Percentiles rank a stretch among this genome's conserved stretches.
These are phyloP conservation scores for Leucopsar rothschildi DNA, from an alignment of 2,113 vertebrate species.

Conservation along the genomic window DNA sequence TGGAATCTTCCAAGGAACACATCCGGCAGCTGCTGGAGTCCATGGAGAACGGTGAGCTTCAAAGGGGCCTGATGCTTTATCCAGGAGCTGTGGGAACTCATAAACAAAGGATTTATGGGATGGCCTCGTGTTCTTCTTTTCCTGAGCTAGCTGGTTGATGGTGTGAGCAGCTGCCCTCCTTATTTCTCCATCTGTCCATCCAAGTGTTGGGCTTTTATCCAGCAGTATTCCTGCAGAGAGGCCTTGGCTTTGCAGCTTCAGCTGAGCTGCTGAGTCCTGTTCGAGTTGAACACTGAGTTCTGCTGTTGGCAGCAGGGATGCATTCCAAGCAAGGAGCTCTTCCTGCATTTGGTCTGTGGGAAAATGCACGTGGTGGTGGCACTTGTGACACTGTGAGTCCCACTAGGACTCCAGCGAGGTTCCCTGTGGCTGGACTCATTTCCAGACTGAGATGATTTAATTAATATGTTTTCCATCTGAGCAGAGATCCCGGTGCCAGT, in stretches of 20 bases:
- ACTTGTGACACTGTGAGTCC: not conserved
- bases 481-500: not conserved
- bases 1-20: slow-evolving; percentile 82
- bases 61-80: not conserved
- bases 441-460: not conserved
- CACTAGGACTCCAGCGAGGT: accelerated
- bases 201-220: not conserved
- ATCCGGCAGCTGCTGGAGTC: slow-evolving; percentile 84
- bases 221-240: not conserved
- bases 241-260: not conserved
- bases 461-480: not conserved
- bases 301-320: not conserved
- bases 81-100: not conserved
- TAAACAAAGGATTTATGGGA: not conserved
- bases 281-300: no score
- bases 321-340: not conserved
- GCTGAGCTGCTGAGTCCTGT: not conserved
- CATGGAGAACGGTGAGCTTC: slow-evolving; percentile 86
- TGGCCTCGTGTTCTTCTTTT: not conserved
- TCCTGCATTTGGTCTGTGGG: not conserved
- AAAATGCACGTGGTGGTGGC: accelerated
- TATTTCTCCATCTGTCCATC: not conserved
- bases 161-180: not conserved
- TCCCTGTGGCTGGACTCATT: not conserved
- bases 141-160: not conserved